A percentile compares a stretch with the other conserved stretches of the same genome.
Evolutionary conservation across 2,888 invertebrate species (phyloP).

Genomic region (Drosophila dives): DNA sequence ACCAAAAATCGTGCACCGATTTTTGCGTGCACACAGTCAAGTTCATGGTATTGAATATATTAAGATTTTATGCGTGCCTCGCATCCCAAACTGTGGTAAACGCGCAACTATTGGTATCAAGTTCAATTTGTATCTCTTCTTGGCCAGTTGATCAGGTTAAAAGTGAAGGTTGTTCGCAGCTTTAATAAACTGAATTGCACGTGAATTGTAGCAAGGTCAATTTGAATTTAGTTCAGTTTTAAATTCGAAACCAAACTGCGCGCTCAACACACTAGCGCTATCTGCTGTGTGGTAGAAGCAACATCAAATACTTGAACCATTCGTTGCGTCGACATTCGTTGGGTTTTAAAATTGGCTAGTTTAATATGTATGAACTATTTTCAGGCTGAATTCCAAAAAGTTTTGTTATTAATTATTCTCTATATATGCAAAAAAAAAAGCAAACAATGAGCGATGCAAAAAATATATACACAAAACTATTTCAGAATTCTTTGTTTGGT

Average conservation of each 20-base stretch:
- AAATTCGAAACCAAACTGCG: background rate
- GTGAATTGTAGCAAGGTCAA: constrained; percentile 32
- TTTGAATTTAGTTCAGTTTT: background rate
- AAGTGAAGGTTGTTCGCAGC: constrained; percentile 18
- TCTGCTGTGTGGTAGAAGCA: background rate
- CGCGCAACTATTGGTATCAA: background rate
- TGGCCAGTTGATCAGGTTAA: constrained; percentile 15
- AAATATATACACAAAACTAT: background rate
- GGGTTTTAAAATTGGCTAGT: background rate
- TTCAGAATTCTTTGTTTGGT: background rate
- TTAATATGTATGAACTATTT: background rate
- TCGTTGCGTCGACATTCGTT: background rate
- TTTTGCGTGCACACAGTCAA: constrained; percentile 42
- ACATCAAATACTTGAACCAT: background rate
- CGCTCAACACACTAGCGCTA: constrained; percentile 14
- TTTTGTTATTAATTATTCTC: no score
- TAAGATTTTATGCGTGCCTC: constrained; percentile 30
- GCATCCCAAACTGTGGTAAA: constrained; percentile 30
- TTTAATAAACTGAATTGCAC: constrained; percentile 7
- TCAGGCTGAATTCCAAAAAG: background rate
- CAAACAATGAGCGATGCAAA: background rate
- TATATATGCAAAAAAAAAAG: background rate
- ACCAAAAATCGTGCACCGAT: constrained; percentile 38
- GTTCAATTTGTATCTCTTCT: constrained; percentile 4
- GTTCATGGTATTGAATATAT: constrained; percentile 61